These are phyloP conservation scores for Rhamphomyia laevipes DNA, from an alignment of 2,888 invertebrate genomes.

Conservation along the genomic window DNA sequence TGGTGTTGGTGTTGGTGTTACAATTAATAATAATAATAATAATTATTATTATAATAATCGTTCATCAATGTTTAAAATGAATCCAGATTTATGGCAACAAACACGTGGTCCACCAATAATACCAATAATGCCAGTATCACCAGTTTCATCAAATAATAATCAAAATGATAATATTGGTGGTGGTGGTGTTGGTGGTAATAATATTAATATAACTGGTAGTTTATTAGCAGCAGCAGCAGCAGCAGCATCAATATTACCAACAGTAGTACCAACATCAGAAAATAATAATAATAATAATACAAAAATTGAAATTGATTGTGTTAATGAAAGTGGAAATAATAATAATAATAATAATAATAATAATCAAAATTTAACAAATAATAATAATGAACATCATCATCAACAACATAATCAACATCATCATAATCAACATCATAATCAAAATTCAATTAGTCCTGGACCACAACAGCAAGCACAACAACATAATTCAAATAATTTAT, in stretches of 20 bases:
- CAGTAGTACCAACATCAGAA: background rate
- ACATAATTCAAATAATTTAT: background rate
- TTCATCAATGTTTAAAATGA: conserved; percentile 12
- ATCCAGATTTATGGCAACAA: conserved; percentile 15
- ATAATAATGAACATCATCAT: background rate
- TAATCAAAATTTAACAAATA: background rate
- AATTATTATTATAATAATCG: background rate
- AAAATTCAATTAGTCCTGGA: background rate
- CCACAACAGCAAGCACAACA: background rate
- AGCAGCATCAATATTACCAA: background rate
- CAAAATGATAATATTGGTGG: background rate
- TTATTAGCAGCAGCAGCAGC: background rate
- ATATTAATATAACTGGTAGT: background rate
- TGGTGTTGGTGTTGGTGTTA: too few species aligned
- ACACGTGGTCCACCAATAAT: too few species aligned
- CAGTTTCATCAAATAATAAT: too few species aligned
- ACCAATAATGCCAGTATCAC: too few species aligned
- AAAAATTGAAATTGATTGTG: too few species aligned
- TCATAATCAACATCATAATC: background rate
- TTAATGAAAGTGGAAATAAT: too few species aligned
- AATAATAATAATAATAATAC: background rate
- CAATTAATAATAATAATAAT: too few species aligned
- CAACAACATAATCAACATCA: background rate
- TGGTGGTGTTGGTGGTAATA: background rate
- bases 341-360: too few species aligned